Evolutionary conservation across 1,140 invertebrate species (phyloP).

Genomic region (Diprion similis): DNA sequence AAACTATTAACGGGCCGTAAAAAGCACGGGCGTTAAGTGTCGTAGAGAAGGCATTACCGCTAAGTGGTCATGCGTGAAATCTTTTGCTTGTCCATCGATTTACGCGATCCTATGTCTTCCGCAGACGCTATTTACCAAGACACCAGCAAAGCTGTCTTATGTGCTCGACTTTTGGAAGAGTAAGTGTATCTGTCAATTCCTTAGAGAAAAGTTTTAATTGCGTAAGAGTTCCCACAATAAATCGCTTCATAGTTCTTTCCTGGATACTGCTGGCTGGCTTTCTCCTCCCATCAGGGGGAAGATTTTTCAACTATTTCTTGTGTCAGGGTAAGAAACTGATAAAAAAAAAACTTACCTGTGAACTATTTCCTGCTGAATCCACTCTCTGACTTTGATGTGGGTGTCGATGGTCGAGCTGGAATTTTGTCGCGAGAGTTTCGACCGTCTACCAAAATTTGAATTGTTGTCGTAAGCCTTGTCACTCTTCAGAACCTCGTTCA

Average conservation of each 20-base stretch:
- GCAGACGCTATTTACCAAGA: too few species aligned
- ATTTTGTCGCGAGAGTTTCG: slow-evolving; percentile 73
- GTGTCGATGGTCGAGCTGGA: slow-evolving; percentile 83
- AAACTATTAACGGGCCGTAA: not conserved
- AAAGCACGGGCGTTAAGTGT: not conserved
- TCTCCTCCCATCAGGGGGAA: too few species aligned
- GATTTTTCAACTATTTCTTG: too few species aligned
- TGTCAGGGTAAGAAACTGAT: too few species aligned
- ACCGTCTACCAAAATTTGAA: slow-evolving; percentile 68
- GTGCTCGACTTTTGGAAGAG: too few species aligned
- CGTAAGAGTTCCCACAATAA: not conserved
- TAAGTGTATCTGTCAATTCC: too few species aligned
- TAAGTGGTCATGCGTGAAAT: not conserved
- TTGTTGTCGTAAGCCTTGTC: slow-evolving; percentile 66
- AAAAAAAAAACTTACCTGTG: slow-evolving; percentile 64
- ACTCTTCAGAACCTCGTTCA: slow-evolving; percentile 58
- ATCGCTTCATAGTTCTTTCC: not conserved
- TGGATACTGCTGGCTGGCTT: too few species aligned
- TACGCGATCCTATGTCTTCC: not conserved
- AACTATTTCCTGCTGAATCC: slow-evolving; percentile 80
- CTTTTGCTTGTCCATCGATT: not conserved
- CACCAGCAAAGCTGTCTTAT: too few species aligned
- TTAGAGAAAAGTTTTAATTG: not conserved
- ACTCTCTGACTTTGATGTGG: slow-evolving; percentile 83
- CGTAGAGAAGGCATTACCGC: not conserved